phyloP scores from a whole-genome alignment of 1,140 invertebrate genomes.

The Brachionus sp. region DNA sequence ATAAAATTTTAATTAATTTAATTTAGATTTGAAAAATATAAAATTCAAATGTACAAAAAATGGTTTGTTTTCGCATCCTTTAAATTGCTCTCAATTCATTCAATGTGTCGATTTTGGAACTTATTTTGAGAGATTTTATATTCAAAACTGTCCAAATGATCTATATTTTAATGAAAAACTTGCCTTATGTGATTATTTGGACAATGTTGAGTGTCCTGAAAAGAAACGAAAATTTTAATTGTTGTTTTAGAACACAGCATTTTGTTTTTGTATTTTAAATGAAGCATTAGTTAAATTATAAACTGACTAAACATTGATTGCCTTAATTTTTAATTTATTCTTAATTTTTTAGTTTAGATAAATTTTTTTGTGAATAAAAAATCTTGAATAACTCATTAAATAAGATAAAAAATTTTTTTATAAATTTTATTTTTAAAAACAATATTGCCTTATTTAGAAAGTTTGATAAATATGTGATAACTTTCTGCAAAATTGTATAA shows the following conservation, averaged over 20 bases:
- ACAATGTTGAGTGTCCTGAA: conserved; percentile 21
- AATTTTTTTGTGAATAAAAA: neutral
- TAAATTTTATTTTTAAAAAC: no score
- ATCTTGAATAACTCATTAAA: neutral
- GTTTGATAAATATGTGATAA: no score
- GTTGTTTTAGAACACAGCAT: neutral
- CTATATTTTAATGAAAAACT: conserved; percentile 39
- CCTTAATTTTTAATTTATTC: no score
- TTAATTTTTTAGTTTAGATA: neutral
- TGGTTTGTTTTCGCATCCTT: conserved; percentile 23
- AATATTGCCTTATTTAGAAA: no score
- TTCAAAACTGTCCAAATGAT: conserved; percentile 20
- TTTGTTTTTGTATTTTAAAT: neutral
- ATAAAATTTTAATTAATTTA: neutral
- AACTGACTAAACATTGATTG: no score
- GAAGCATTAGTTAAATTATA: neutral
- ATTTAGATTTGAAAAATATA: neutral
- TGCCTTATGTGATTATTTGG: neutral
- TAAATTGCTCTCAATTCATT: conserved; percentile 10
- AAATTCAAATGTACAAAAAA: conserved; percentile 34
- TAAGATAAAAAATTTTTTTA: no score
- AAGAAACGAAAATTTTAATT: neutral
- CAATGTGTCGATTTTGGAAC: conserved; percentile 45
- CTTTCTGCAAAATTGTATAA: no score
- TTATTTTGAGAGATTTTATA: conserved; percentile 9